Conservation (phyloP, 2,797 vertebrate species). For the Gambelia wislizenii region DNA sequence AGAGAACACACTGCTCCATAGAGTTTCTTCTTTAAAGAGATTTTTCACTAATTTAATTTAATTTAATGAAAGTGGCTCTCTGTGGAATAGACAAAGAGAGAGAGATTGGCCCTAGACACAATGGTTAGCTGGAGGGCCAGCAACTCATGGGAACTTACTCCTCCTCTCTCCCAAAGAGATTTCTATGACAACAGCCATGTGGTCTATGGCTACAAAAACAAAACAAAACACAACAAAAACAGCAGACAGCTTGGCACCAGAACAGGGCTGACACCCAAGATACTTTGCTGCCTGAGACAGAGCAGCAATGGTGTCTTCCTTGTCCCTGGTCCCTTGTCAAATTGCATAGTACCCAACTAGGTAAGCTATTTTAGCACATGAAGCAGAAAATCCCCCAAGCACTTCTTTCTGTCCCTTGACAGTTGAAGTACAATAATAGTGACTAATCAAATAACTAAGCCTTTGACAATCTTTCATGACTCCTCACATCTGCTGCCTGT, state of each 20-base stretch:
- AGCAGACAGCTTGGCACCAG: neutral
- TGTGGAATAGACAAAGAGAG: neutral
- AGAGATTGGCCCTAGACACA: neutral
- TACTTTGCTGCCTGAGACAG: neutral
- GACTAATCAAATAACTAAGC: neutral
- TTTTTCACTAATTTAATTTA: neutral
- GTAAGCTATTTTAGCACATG: neutral
- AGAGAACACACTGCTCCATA: neutral
- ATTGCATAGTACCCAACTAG: neutral
- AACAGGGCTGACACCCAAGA: neutral
- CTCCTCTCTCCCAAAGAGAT: neutral
- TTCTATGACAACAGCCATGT: neutral
- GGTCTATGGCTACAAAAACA: neutral
- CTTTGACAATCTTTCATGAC: neutral
- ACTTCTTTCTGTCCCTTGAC: neutral
- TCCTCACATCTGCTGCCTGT: neutral
- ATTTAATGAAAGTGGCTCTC: neutral
- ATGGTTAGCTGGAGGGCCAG: neutral
- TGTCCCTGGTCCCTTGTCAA: no score
- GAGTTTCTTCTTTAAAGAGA: neutral
- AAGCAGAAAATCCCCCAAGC: neutral
- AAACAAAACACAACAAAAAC: no score
- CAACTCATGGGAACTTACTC: neutral
- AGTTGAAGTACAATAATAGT: neutral
- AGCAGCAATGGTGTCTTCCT: no score